Base-by-base conservation (phyloP, 2,797 vertebrate genomes). In the Pteronotus mesoamericanus region DNA sequence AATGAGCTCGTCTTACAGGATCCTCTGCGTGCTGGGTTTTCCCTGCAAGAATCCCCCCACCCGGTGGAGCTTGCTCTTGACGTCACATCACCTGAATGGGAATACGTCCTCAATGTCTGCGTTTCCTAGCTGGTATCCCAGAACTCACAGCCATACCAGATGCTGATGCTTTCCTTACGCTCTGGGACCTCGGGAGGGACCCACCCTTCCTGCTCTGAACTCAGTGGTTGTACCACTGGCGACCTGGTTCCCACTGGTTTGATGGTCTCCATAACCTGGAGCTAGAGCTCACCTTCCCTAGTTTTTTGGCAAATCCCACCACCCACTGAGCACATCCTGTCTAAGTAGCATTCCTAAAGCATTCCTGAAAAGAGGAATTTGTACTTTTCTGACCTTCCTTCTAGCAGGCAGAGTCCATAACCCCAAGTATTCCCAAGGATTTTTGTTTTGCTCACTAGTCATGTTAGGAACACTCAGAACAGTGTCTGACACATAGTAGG, bases 261-360 rank as follows among this genome's bases (percentile, higher is more conserved):
- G 37, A 79, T 4, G 29, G n/a, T 34, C 71, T 71, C 34, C 14
- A 4, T 71, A 24, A 53, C 57, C 46, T 37, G 46, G 37, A 92
- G 21, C 26, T 29, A 51, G 46, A 84, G 46, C n/a, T 78, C 46
- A 19, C 44, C 34, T 66, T 79, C 55, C 12, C 26, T 84, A 3
- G 59, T 93, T 68, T 94, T 72, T 64, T 89, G 68, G 51, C 53
- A 90, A 96, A 93, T 74, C 19, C 53, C 22, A 72, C 18, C 24
- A 39, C 3, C 9, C n/a, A 5, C 68, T 24, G 9, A 80, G 34
- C 12, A 44, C 64, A 75, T 46, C 34, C 16, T 89, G 6, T 46
- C 32, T 16, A 89, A 72, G n/a, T 7, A 64, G n/a, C 24, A 74
- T 11, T 77, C 24, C 66, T 78, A 48, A 85, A 80, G 77, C 57